These are phyloP conservation scores for Brachyrhaphis roseni DNA, from an alignment of 2,797 vertebrate genomes.

Conservation along the genomic window DNA sequence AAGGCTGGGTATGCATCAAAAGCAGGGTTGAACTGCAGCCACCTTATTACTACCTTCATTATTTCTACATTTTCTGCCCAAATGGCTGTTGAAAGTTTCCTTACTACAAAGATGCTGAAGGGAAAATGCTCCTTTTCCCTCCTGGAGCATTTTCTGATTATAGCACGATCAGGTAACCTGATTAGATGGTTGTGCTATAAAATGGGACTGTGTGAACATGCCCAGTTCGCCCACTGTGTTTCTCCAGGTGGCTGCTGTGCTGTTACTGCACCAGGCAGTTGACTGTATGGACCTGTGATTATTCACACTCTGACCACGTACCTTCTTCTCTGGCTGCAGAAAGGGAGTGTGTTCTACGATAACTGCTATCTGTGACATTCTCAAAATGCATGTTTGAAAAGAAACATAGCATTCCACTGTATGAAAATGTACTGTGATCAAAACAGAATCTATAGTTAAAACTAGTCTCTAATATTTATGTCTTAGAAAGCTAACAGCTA, in stretches of 20 bases:
- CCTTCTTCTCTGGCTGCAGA: slow-evolving; percentile 43
- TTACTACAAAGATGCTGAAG: background rate
- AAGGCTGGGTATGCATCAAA: background rate
- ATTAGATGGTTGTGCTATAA: no score
- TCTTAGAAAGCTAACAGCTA: no score
- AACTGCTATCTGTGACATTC: slow-evolving; percentile 31
- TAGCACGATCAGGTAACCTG: no score
- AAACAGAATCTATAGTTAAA: background rate
- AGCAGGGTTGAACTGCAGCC: background rate
- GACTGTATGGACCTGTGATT: slow-evolving; percentile 30
- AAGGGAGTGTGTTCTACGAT: slow-evolving; percentile 21
- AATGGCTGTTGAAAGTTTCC: background rate
- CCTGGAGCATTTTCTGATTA: no score
- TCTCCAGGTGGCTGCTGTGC: slow-evolving; percentile 26
- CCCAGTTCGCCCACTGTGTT: background rate
- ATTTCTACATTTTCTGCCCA: background rate
- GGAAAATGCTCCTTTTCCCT: background rate
- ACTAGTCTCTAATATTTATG: background rate
- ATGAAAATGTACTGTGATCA: slow-evolving; percentile 1
- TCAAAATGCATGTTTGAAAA: slow-evolving; percentile 4
- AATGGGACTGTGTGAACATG: background rate
- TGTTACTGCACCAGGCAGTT: slow-evolving; percentile 50
- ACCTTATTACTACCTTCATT: background rate
- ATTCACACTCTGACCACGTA: slow-evolving; percentile 66
- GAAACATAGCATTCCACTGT: slow-evolving; percentile 5